These are phyloP conservation scores for Melanerpes aurifrons DNA, from an alignment of 2,113 vertebrate species.

Conservation along the genomic window DNA sequence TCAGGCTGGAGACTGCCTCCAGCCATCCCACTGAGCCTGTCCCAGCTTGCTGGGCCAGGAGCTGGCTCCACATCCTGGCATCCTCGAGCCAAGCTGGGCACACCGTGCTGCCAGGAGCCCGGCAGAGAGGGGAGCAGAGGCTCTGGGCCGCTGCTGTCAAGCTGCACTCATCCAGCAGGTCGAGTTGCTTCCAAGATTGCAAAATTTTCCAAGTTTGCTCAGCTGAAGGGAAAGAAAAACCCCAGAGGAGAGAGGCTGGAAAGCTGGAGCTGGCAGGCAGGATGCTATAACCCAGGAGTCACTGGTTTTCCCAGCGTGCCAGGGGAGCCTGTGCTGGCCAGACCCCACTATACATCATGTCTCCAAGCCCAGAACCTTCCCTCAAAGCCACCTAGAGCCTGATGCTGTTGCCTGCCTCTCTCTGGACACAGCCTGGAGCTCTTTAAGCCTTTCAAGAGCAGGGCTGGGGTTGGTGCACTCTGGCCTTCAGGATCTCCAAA, in stretches of 20 bases:
- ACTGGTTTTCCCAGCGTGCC: background rate
- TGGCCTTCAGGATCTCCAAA: background rate
- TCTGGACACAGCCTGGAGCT: background rate
- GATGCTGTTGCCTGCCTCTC: background rate
- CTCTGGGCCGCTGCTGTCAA: rapidly evolving
- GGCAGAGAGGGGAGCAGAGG: background rate
- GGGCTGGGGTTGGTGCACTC: background rate
- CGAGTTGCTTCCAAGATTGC: constrained; percentile 16
- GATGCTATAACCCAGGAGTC: background rate
- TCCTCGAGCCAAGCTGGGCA: background rate
- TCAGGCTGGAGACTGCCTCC: background rate
- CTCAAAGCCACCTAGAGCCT: background rate
- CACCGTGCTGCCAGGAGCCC: rapidly evolving
- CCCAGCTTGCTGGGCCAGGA: background rate
- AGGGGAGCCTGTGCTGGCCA: background rate
- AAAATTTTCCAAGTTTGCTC: constrained; percentile 13
- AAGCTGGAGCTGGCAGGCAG: background rate
- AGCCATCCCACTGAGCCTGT: rapidly evolving
- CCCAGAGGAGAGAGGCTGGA: background rate
- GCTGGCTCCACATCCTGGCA: background rate
- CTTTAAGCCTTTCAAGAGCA: background rate
- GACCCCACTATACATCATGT: background rate
- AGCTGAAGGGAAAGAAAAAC: background rate
- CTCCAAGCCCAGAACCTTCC: background rate
- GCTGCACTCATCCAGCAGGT: background rate